Conservation (phyloP, 92 coral and sea anemone species). For the Ricordea florida region DNA sequence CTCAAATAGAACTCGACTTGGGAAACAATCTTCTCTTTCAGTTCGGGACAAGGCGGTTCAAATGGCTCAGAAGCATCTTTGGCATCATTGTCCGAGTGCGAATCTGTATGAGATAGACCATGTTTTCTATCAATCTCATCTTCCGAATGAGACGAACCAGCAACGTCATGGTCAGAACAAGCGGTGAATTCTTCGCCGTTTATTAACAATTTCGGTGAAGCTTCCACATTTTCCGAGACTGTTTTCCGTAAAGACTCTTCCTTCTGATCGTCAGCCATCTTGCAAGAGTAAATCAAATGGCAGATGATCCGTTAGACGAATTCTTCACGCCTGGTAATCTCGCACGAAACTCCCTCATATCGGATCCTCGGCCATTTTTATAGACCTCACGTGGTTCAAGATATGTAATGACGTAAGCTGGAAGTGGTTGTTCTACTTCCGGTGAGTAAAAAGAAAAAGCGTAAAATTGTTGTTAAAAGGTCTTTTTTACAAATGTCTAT, state of each 20-base stretch:
- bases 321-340: not conserved
- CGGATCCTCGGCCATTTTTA: slow-evolving; percentile 40
- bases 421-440: slow-evolving; percentile 62
- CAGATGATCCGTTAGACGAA: slow-evolving; percentile 33
- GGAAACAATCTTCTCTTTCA: slow-evolving; percentile 71
- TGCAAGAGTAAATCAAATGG: not conserved
- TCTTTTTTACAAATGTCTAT: too few species aligned
- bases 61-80: slow-evolving; percentile 73
- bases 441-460: too few species aligned
- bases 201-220: slow-evolving; percentile 81
- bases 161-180: slow-evolving; percentile 85
- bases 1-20: slow-evolving; percentile 98
- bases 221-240: slow-evolving; percentile 45
- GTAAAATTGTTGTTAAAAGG: too few species aligned
- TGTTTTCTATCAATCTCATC: slow-evolving; percentile 71
- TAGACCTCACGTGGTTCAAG: slow-evolving; percentile 74
- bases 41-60: slow-evolving; percentile 91
- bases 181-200: slow-evolving; percentile 80
- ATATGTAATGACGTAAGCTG: slow-evolving; percentile 21
- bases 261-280: slow-evolving; percentile 88
- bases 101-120: slow-evolving; percentile 69
- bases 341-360: not conserved
- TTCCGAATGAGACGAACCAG: slow-evolving; percentile 87
- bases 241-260: slow-evolving; percentile 36
- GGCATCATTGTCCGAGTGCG: slow-evolving; percentile 91